A percentile compares a stretch with the other conserved stretches of the same genome.
phyloP scores from a whole-genome alignment of 2,888 invertebrate genomes.

The Camptogramma bilineatum region DNA sequence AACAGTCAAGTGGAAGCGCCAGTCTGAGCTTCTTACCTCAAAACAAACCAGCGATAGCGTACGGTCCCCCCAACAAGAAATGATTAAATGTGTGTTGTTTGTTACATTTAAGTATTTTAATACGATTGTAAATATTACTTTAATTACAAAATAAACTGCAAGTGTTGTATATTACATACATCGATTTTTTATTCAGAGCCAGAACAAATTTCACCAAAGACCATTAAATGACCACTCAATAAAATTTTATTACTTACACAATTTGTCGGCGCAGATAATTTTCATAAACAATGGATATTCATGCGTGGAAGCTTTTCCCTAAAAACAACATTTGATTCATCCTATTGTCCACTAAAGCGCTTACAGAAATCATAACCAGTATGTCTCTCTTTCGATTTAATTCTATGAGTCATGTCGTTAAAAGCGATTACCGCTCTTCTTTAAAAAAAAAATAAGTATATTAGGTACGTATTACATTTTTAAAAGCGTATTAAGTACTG shows the following conservation, averaged over 20 bases:
- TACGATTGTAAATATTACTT: slow-evolving; percentile 51
- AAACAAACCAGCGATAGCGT: slow-evolving; percentile 63
- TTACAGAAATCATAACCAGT: background rate
- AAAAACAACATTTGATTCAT: slow-evolving; percentile 43
- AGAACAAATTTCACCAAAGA: slow-evolving; percentile 13
- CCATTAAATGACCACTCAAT: slow-evolving; percentile 19
- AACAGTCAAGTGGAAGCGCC: slow-evolving; percentile 40
- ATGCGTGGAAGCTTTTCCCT: slow-evolving; percentile 47
- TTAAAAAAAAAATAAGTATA: too few relatives aligned
- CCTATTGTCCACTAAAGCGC: slow-evolving; percentile 10
- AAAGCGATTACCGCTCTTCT: too few relatives aligned
- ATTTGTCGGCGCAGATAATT: slow-evolving; percentile 62
- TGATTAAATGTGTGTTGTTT: slow-evolving; percentile 30
- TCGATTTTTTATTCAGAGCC: slow-evolving; percentile 14
- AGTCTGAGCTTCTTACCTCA: slow-evolving; percentile 68
- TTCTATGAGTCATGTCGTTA: too few relatives aligned
- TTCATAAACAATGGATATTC: slow-evolving; percentile 63
- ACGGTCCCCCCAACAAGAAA: slow-evolving; percentile 70
- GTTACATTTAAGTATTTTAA: slow-evolving; percentile 24
- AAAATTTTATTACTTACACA: slow-evolving; percentile 42
- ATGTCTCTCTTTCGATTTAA: too few relatives aligned
- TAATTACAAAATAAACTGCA: slow-evolving; percentile 54
- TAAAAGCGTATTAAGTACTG: too few relatives aligned
- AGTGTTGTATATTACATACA: slow-evolving; percentile 19
- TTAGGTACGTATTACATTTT: too few relatives aligned